These are phyloP conservation scores for Omphaloscelis lunosa DNA, from an alignment of 2,888 invertebrate genomes.

Conservation along the genomic window DNA sequence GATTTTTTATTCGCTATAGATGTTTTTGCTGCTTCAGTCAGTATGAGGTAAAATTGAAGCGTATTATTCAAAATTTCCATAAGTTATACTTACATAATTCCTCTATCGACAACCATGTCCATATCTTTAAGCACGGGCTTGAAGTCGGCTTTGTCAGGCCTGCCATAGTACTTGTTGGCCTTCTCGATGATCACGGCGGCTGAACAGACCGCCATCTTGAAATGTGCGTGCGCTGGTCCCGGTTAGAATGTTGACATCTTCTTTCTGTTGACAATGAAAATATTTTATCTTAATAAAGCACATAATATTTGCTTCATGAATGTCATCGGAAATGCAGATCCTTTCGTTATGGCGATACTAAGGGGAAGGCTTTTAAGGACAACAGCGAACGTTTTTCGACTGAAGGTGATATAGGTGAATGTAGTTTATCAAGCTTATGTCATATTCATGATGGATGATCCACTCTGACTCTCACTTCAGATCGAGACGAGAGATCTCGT, in stretches of 20 bases:
- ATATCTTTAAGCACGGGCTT: conserved; percentile 92
- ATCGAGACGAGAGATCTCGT: neutral
- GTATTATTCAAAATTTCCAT: neutral
- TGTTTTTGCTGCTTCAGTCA: neutral
- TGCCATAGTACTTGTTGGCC: conserved; percentile 93
- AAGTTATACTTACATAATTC: conserved; percentile 93
- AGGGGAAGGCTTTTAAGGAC: too few relatives aligned
- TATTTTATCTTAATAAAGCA: conserved; percentile 3
- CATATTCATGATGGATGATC: too few relatives aligned
- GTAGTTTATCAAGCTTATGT: neutral
- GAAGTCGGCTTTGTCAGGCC: conserved; percentile 74
- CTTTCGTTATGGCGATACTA: too few relatives aligned
- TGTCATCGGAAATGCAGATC: too few relatives aligned
- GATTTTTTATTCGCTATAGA: neutral
- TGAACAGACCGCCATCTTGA: conserved; percentile 81
- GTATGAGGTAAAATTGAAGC: too few relatives aligned
- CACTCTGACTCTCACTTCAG: neutral
- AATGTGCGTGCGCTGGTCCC: conserved; percentile 34
- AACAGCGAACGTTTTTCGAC: neutral
- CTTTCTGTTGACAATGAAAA: conserved; percentile 75
- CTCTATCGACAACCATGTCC: conserved; percentile 94
- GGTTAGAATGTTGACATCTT: conserved; percentile 71
- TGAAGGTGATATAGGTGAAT: too few relatives aligned
- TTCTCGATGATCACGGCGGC: conserved; percentile 93
- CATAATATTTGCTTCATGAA: too few relatives aligned